phyloP scores from a whole-genome alignment of 2,113 vertebrate genomes.

The Oryzias melastigma region DNA sequence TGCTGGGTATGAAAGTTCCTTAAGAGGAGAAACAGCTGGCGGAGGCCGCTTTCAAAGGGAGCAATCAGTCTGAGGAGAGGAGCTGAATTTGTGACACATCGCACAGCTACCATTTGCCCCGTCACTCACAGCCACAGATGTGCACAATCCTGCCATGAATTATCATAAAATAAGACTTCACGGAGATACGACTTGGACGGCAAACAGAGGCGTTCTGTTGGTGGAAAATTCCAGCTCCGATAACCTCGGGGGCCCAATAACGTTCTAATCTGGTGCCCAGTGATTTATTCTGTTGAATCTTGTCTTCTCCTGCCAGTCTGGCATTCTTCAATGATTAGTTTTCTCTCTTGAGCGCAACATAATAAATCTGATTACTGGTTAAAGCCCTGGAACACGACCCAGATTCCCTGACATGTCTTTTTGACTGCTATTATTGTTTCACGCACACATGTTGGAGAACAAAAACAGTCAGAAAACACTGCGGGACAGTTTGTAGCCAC shows the following conservation, averaged over 20 bases:
- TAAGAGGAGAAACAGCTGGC: conserved; percentile 66
- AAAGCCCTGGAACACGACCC: conserved; percentile 49
- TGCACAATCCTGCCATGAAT: conserved; percentile 39
- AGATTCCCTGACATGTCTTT: conserved; percentile 34
- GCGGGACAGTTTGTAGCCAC: conserved; percentile 2
- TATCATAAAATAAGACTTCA: conserved; percentile 39
- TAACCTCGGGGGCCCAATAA: conserved; percentile 68
- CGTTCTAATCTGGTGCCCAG: conserved; percentile 70
- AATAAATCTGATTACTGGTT: conserved; percentile 68
- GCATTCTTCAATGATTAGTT: conserved; percentile 73
- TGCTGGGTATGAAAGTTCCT: conserved; percentile 43
- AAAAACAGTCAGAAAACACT: conserved; percentile 15
- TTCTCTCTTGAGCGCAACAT: conserved; percentile 60
- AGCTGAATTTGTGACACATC: conserved; percentile 30
- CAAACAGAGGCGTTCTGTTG: conserved; percentile 30
- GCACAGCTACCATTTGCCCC: conserved; percentile 58
- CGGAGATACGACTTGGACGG: conserved; percentile 16
- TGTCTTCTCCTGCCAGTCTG: conserved; percentile 73
- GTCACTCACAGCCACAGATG: conserved; percentile 56
- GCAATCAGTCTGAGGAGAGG: conserved; percentile 49
- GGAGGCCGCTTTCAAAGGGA: conserved; percentile 56
- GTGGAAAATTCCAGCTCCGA: conserved; percentile 74
- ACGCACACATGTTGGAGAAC: conserved; percentile 29
- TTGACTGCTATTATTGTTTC: conserved; percentile 35
- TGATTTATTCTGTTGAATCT: conserved; percentile 74